Base-by-base conservation (phyloP, 2,888 invertebrate species). In the Euclidia mi region DNA sequence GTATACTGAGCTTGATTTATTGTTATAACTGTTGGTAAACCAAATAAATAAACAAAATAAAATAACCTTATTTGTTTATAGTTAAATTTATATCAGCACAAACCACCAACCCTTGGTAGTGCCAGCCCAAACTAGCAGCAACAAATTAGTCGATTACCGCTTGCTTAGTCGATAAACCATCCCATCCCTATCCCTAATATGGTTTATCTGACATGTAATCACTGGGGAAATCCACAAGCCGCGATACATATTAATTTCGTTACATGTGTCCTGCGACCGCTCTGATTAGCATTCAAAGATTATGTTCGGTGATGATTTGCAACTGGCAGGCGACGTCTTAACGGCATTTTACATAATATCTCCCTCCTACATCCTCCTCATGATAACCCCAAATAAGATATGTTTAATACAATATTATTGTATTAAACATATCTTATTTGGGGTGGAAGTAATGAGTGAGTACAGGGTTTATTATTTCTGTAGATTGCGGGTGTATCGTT, bases 191-290 rank as follows among this genome's bases (percentile, higher is more conserved):
- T 3, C 12, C 43, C 37, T 78, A 82, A 80, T 79, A 74, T 76
- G 72, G 66, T 65, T 65, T 70, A 76, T 78, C 73, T 67, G 72
- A 74, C 76, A 71, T 56, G 58, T 57, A 56, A 51, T 69, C 76
- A 43, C 81, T 11, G 48, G 81, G 81, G 82, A 82, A 82, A 81
- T 82, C 56, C 70, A 48, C 59, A 52, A 68, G 46, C 67, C 67
- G 58, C 67, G 72, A 60, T 76, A 76, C 69, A 74, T 65, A 79
- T 78, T 79, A 79, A 79, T 79, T 79, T 78, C 47, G 70, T 68
- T 68, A 66, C 73, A 75, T 69, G 64, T 64, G 57, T 48, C 70
- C 48, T 43, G 53, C 61, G 66, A 65, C 52, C 38, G 34, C 10
- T 20, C 56, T 67, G 64, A 73, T 79, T 81, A 79, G 65, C 65